These are phyloP conservation scores for Drosophila orena DNA, from an alignment of 1,140 invertebrate species.

Conservation along the genomic window DNA sequence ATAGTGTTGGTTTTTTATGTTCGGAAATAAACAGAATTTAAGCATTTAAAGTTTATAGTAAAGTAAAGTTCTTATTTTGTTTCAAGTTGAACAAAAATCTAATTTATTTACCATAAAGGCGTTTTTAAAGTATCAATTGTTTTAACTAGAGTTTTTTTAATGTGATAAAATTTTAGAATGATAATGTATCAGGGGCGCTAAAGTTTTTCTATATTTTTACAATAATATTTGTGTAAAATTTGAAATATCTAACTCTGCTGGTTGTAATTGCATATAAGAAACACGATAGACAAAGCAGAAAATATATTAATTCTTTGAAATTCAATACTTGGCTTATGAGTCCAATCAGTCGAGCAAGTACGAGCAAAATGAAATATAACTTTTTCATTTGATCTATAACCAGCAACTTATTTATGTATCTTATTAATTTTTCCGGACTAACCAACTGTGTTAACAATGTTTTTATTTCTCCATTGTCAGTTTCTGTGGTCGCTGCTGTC, in stretches of 20 bases:
- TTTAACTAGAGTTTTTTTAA: too few species aligned
- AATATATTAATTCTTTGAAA: conserved; percentile 69
- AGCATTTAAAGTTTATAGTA: too few species aligned
- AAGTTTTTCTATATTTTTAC: too few species aligned
- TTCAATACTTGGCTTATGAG: conserved; percentile 55
- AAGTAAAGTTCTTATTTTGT: too few species aligned
- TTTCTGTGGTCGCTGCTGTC: conserved; percentile 26
- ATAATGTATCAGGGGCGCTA: too few species aligned
- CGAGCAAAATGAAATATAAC: conserved; percentile 18
- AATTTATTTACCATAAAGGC: too few species aligned
- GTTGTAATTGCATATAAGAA: conserved; percentile 21
- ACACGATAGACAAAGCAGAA: conserved; percentile 28
- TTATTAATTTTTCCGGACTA: conserved; percentile 11
- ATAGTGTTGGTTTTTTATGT: too few species aligned
- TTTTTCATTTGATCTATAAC: conserved; percentile 43
- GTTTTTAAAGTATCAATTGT: too few species aligned
- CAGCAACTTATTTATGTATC: conserved; percentile 1
- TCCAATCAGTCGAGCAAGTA: conserved; percentile 25
- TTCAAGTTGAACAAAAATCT: too few species aligned
- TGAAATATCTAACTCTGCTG: conserved; percentile 4
- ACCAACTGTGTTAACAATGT: conserved; percentile 64
- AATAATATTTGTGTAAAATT: neutral
- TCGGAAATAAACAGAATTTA: too few species aligned
- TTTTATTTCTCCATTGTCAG: conserved; percentile 6
- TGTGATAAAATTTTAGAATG: too few species aligned